Base-by-base conservation (phyloP, 2,113 vertebrate species). In the Takifugu flavidus region DNA sequence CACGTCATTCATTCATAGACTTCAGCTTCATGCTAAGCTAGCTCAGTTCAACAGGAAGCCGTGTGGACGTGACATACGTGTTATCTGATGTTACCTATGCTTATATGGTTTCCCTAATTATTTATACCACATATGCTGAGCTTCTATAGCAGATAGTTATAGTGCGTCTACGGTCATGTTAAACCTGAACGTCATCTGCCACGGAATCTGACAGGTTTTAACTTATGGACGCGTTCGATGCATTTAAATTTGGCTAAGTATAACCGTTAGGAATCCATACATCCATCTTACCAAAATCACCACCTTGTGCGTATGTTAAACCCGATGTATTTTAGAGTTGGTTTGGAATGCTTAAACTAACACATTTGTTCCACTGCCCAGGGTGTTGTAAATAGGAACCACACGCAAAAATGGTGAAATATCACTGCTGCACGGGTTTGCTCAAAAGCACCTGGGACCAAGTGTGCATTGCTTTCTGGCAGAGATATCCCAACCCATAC, bases 391-490 rank as follows among this genome's bases (percentile, higher is more conserved):
- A 26, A 10, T 15, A 66, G 27, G 49, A 78, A 80, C 68, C 51
- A 4, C 51, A 50, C 80, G 87, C 84, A 89, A 91, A 90, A 84
- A 98, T 98, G 96, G 95, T 95, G 86, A 98, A 98, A 73, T 93
- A 97, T 79, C 95, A 91, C 87, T 87, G 87, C 83, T 93, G 93
- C 70, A 78, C 91, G 62, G 89, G 91, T 79, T 89, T 93, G 84
- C 92, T 98, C 72, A 94, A 94, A 85, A 93, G 87, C 87, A 92
- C 92, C 69, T 98, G 96, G 96, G 96, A 96, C 94, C 95, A 98
- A 94, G 96, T 98, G n/a, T 95, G 92, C 72, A 75, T 91, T 65
- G 96, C 95, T 57, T 98, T 95, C 81, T 98, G 96, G 95, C 92
- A 96, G 81, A 89, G 95, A 50, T 98, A 98, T 76, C 95, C 95